phyloP scores from a whole-genome alignment of 1,140 invertebrate species.

The Pseudobourletiella spinata region DNA sequence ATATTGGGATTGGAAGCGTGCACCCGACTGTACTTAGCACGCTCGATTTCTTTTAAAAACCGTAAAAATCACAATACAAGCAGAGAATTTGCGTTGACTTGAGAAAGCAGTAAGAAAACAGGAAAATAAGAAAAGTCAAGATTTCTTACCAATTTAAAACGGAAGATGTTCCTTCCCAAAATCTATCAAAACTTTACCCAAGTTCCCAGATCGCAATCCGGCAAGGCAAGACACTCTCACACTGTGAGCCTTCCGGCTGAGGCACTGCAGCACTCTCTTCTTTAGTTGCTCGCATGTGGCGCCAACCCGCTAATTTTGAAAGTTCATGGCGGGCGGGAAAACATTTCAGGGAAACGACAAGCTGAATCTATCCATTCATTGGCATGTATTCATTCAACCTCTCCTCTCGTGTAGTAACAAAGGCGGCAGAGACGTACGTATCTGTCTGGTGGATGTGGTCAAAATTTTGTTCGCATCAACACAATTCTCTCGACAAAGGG shows the following conservation, averaged over 20 bases:
- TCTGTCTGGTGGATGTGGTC: too few species aligned
- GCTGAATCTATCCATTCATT: too few species aligned
- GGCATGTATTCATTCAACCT: too few species aligned
- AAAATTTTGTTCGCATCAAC: too few species aligned
- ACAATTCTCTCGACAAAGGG: background rate
- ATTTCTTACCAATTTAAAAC: background rate
- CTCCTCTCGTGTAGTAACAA: too few species aligned
- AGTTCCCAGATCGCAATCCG: background rate
- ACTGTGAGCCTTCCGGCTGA: background rate
- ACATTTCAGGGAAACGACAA: too few species aligned
- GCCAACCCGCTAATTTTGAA: slow-evolving; percentile 1
- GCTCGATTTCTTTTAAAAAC: background rate
- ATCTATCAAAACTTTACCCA: background rate
- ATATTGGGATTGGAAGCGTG: background rate
- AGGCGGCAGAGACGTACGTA: too few species aligned
- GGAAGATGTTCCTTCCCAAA: background rate
- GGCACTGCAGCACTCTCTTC: background rate
- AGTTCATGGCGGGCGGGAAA: background rate
- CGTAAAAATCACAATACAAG: background rate
- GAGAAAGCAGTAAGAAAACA: background rate
- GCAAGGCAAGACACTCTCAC: background rate
- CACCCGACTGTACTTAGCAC: background rate
- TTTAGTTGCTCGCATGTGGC: background rate
- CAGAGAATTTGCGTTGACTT: background rate
- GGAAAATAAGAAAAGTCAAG: background rate